These are phyloP conservation scores for Anhinga rufa DNA, from an alignment of 2,113 vertebrate genomes.

Conservation along the genomic window DNA sequence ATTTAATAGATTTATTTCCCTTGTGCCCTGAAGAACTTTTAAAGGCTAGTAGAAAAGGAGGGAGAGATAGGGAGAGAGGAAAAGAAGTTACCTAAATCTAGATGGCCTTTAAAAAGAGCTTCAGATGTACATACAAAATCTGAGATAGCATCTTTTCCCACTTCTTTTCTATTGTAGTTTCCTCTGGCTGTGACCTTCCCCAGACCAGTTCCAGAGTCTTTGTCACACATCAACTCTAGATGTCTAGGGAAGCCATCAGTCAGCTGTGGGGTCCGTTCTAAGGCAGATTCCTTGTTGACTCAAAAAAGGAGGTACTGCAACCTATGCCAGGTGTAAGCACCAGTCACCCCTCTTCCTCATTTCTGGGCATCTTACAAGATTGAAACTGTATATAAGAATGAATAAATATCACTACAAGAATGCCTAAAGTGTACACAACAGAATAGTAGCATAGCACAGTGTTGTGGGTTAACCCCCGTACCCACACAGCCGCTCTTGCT, in stretches of 20 bases:
- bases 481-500: fast-evolving
- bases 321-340: background rate
- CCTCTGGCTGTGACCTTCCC: background rate
- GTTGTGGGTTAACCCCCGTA: background rate
- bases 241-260: background rate
- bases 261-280: background rate
- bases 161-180: background rate
- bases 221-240: background rate
- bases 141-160: background rate
- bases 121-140: background rate
- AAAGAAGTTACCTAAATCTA: background rate
- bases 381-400: background rate
- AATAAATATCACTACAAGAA: background rate
- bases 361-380: background rate
- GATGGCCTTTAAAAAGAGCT: background rate
- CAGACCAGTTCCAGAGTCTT: background rate
- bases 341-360: background rate
- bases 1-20: background rate
- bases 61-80: background rate
- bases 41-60: background rate
- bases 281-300: background rate
- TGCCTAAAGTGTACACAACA: background rate
- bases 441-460: no score
- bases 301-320: background rate
- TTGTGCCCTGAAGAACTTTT: background rate